Evolutionary conservation across 1,140 invertebrate genomes (phyloP).

Genomic region (Gryllus bimaculatus): DNA sequence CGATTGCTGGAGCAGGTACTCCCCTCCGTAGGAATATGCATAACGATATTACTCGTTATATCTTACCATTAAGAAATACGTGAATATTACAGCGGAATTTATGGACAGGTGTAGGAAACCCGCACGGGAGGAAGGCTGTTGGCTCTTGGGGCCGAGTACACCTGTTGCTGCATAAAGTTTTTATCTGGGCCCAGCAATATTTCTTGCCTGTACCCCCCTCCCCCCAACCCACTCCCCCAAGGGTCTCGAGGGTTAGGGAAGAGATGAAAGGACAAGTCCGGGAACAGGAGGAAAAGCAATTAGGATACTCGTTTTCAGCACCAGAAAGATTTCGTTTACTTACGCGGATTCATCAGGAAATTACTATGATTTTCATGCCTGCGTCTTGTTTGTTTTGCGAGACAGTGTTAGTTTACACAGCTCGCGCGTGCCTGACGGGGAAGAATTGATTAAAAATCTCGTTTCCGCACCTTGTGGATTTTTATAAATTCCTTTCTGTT

Average conservation of each 20-base stretch:
- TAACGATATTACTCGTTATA: neutral
- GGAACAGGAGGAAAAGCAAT: neutral
- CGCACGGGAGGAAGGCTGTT: neutral
- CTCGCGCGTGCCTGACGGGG: too few relatives aligned
- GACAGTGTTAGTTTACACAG: too few relatives aligned
- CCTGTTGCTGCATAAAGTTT: neutral
- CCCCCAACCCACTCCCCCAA: too few relatives aligned
- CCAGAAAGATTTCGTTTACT: too few relatives aligned
- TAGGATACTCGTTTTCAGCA: neutral
- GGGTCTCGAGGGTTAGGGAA: neutral
- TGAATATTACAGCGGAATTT: conserved; percentile 1
- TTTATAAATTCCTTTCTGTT: too few relatives aligned
- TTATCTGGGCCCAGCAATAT: neutral
- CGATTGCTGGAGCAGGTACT: neutral
- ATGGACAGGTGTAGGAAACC: neutral
- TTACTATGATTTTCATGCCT: too few relatives aligned
- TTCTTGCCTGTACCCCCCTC: neutral
- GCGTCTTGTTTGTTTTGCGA: too few relatives aligned
- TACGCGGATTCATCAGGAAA: too few relatives aligned
- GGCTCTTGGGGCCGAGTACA: neutral
- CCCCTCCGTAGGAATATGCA: neutral
- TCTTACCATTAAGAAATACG: neutral
- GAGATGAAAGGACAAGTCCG: neutral
- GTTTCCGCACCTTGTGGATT: too few relatives aligned
- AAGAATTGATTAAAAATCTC: too few relatives aligned